phyloP scores from a whole-genome alignment of 2,888 invertebrate species.

The Podotricha telesiphe region DNA sequence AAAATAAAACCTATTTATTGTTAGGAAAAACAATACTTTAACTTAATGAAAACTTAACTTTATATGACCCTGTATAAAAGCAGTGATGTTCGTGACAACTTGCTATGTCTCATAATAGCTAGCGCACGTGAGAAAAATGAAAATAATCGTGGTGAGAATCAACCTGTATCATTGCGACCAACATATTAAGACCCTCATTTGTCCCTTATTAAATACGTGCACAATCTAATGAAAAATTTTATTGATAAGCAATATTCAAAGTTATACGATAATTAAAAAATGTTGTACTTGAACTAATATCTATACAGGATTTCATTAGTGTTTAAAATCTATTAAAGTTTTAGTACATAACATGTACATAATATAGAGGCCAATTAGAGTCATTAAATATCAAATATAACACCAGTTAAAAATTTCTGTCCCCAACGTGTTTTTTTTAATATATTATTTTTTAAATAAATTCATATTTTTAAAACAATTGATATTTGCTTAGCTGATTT shows the following conservation, averaged over 20 bases:
- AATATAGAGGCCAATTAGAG: too few relatives aligned
- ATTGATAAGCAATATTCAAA: neutral
- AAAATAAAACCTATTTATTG: conserved; percentile 30
- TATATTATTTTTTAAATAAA: too few relatives aligned
- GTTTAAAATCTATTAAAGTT: neutral
- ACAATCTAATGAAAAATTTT: conserved; percentile 8
- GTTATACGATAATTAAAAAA: neutral
- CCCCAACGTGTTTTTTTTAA: too few relatives aligned
- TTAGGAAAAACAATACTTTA: conserved; percentile 20
- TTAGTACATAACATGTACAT: too few relatives aligned
- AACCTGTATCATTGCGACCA: conserved; percentile 27
- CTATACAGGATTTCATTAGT: neutral
- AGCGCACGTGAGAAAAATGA: conserved; percentile 67
- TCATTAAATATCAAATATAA: too few relatives aligned
- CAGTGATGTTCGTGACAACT: conserved; percentile 51
- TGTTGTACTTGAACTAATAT: neutral
- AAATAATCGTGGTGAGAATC: conserved; percentile 16
- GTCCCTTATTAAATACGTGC: conserved; percentile 49
- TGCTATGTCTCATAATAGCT: conserved; percentile 70
- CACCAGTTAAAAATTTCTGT: too few relatives aligned
- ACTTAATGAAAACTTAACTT: conserved; percentile 39
- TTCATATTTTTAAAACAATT: too few relatives aligned
- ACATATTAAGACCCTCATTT: conserved; percentile 41
- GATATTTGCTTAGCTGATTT: conserved; percentile 17
- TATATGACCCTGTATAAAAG: conserved; percentile 39